Conservation (phyloP, 2,888 invertebrate genomes). For the Aelia acuminata region DNA sequence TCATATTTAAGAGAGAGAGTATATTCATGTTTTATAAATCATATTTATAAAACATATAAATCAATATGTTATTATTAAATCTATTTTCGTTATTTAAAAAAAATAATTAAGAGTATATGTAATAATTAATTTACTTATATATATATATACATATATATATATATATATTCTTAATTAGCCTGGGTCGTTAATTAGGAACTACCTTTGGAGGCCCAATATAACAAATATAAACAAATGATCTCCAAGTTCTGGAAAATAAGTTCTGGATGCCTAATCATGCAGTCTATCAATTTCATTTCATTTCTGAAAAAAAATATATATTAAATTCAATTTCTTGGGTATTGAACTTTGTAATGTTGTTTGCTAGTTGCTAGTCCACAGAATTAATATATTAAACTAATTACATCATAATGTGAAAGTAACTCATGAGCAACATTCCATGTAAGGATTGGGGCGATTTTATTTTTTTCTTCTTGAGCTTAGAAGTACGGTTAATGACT, state of each 20-base stretch:
- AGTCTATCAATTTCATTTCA: not conserved
- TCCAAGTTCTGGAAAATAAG: not conserved
- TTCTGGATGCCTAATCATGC: not conserved
- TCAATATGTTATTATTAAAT: too few species aligned
- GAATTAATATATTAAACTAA: not conserved
- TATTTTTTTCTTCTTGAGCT: not conserved
- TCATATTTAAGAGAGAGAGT: too few species aligned
- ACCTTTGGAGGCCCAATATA: too few species aligned
- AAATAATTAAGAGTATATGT: too few species aligned
- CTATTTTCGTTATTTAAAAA: too few species aligned
- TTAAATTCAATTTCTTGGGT: not conserved
- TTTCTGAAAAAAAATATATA: not conserved
- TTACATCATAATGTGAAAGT: not conserved
- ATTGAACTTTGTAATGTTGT: not conserved
- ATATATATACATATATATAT: too few species aligned
- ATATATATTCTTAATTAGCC: too few species aligned
- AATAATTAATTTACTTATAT: too few species aligned
- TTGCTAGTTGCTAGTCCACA: not conserved
- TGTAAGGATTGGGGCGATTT: not conserved
- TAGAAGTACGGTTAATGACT: too few species aligned
- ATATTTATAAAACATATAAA: too few species aligned
- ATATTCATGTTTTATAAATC: too few species aligned
- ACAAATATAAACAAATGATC: not conserved
- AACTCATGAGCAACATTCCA: not conserved
- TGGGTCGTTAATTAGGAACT: too few species aligned